These are phyloP conservation scores for Phrynosoma blainvillii DNA, from an alignment of 2,113 vertebrate genomes.

Conservation along the genomic window DNA sequence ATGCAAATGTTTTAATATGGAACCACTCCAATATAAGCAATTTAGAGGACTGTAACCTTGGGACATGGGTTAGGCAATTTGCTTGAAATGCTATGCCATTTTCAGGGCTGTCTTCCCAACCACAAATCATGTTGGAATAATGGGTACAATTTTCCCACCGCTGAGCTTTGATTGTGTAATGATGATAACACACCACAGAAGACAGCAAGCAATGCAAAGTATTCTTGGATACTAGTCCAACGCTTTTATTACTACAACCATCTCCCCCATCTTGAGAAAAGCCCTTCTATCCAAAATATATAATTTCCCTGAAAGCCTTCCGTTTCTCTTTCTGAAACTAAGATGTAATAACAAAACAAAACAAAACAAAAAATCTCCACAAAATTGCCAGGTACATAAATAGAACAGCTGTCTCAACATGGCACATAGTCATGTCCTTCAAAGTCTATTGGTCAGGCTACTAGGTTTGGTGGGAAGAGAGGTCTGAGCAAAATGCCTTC, in stretches of 20 bases:
- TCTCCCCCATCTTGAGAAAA: neutral
- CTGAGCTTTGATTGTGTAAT: conserved; percentile 1
- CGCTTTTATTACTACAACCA: conserved; percentile 7
- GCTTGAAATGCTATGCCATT: neutral
- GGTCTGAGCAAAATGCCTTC: neutral
- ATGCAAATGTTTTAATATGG: neutral
- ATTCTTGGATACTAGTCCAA: neutral
- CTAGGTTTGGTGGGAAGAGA: neutral
- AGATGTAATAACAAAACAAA: neutral
- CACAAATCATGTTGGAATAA: conserved; percentile 14
- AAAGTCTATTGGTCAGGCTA: neutral
- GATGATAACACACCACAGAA: neutral
- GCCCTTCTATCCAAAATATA: conserved; percentile 4
- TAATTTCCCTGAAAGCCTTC: neutral
- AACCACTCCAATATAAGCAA: neutral
- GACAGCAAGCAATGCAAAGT: neutral
- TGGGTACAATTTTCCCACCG: conserved; percentile 7
- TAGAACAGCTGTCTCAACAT: neutral
- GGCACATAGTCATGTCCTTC: neutral
- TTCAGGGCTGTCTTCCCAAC: neutral
- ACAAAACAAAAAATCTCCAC: neutral
- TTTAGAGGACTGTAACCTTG: conserved; percentile 24
- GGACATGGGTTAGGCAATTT: conserved; percentile 10
- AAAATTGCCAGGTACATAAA: neutral
- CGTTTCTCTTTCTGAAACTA: neutral